Conservation (phyloP, 2,888 invertebrate species). For the Drosophila testacea region DNA sequence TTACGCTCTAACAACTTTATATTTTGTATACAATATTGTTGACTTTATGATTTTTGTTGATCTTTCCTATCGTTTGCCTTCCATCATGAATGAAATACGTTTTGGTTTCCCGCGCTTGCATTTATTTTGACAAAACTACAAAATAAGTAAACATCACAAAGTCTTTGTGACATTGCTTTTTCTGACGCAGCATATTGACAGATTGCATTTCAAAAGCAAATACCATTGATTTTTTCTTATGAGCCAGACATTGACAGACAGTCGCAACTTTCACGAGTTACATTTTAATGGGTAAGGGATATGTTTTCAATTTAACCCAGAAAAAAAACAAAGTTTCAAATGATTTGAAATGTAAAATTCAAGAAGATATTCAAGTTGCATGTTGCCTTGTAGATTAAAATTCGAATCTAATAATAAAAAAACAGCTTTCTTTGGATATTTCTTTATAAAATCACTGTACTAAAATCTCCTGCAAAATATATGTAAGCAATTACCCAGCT, state of each 20-base stretch:
- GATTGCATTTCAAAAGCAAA: constrained; percentile 19
- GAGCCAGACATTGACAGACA: background rate
- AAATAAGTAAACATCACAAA: constrained; percentile 16
- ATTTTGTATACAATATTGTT: constrained; percentile 38
- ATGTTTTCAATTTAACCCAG: background rate
- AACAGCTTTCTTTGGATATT: background rate
- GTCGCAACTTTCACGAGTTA: background rate
- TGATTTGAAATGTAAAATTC: no score
- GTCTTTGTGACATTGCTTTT: constrained; percentile 15
- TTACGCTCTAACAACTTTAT: constrained; percentile 25
- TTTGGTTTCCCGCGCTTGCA: constrained; percentile 2
- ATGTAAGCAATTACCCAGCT: background rate
- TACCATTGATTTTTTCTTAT: background rate
- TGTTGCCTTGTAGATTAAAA: background rate
- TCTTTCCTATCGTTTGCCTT: constrained; percentile 21
- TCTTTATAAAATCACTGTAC: background rate
- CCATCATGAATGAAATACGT: constrained; percentile 41
- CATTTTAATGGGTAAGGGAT: background rate
- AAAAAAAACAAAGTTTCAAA: no score
- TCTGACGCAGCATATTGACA: constrained; percentile 7
- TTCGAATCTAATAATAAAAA: background rate
- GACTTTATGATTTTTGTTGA: constrained; percentile 32
- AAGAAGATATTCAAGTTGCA: no score
- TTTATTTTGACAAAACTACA: constrained; percentile 7
- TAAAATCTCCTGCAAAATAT: background rate